Percentiles rank a stretch among this genome's conserved stretches.
These are phyloP conservation scores for Notothenia coriiceps DNA, from an alignment of 2,113 vertebrate species.

Conservation along the genomic window DNA sequence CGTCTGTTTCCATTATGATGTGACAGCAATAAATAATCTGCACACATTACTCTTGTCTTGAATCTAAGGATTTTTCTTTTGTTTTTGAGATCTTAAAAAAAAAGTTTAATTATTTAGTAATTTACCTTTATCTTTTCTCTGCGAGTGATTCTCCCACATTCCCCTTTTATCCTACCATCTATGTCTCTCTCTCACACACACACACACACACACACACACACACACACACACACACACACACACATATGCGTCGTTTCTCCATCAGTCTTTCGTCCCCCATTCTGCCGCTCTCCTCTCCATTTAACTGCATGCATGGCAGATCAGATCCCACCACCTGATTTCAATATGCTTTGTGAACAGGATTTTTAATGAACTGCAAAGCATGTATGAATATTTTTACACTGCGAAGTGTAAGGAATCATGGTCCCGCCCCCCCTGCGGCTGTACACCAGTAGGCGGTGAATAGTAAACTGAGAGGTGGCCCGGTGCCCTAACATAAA, in stretches of 20 bases:
- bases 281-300: conserved; percentile 58
- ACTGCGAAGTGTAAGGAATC: conserved; percentile 38
- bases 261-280: conserved; percentile 39
- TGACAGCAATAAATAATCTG: conserved; percentile 13
- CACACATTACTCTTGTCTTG: conserved; percentile 18
- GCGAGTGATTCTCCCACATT: conserved; percentile 10
- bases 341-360: conserved; percentile 53
- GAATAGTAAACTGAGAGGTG: conserved; percentile 48
- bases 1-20: conserved; percentile 18
- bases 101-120: conserved; percentile 5
- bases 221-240: conserved; percentile 15
- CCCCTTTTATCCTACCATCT: conserved; percentile 39
- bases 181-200: neutral
- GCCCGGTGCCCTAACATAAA: conserved; percentile 27
- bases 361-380: conserved; percentile 59
- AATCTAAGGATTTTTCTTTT: neutral
- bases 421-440: conserved; percentile 7
- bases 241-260: conserved; percentile 10
- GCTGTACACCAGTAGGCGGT: conserved; percentile 13
- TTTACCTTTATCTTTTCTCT: neutral
- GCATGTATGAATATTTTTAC: conserved; percentile 46
- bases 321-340: conserved; percentile 58
- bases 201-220: neutral
- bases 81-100: conserved; percentile 13
- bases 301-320: conserved; percentile 40